A percentile compares a stretch with the other conserved stretches of the same genome.
Evolutionary conservation across 1,140 invertebrate genomes (phyloP).

Genomic region (Ylistrum balloti): DNA sequence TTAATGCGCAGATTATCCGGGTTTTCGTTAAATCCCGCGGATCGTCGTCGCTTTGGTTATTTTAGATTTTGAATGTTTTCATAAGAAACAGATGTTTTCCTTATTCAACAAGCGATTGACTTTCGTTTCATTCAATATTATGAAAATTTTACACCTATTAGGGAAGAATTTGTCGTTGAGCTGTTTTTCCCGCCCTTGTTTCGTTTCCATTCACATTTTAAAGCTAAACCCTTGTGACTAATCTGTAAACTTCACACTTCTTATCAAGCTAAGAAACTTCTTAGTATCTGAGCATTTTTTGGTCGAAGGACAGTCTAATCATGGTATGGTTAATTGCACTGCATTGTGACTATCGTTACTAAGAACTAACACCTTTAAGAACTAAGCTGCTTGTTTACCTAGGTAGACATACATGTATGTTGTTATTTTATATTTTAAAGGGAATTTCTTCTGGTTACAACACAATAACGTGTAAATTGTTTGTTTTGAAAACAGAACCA

Average conservation of each 20-base stretch:
- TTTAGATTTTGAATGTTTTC: background rate
- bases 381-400: background rate
- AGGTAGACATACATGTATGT: background rate
- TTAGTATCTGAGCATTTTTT: slow-evolving; percentile 22
- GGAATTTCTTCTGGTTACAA: background rate
- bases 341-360: background rate
- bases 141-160: background rate
- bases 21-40: background rate
- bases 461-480: background rate
- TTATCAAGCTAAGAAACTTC: background rate
- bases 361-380: background rate
- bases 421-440: background rate
- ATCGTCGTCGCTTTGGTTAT: background rate
- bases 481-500: background rate
- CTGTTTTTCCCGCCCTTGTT: slow-evolving; percentile 18
- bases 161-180: background rate
- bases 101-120: background rate
- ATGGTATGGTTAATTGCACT: background rate
- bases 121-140: background rate
- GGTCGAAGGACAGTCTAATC: background rate
- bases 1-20: background rate
- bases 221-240: background rate
- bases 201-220: background rate
- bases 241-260: background rate
- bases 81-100: no score